These are phyloP conservation scores for Hemiprocne comata DNA, from an alignment of 2,113 vertebrate species.

Conservation along the genomic window DNA sequence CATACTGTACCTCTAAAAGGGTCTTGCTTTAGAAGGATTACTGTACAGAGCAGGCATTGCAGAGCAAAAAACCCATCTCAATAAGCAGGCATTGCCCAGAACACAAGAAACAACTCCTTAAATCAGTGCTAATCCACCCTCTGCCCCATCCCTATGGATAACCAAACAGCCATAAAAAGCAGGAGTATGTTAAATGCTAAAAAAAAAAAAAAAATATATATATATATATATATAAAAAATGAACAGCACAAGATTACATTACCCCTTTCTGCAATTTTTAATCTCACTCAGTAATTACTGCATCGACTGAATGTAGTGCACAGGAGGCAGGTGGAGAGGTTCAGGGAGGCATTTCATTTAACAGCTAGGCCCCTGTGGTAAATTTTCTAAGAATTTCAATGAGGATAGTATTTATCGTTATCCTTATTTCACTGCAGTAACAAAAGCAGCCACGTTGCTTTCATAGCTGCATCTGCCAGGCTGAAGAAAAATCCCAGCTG, in stretches of 20 bases:
- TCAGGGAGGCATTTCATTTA: neutral
- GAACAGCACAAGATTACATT: neutral
- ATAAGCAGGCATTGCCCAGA: neutral
- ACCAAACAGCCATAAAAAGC: neutral
- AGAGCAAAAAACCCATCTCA: neutral
- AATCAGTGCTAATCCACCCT: neutral
- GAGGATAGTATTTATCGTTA: neutral
- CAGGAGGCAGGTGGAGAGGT: neutral
- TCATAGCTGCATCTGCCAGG: neutral
- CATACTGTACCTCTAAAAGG: neutral
- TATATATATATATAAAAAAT: neutral
- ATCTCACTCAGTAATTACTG: neutral
- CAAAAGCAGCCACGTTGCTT: neutral
- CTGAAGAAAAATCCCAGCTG: neutral
- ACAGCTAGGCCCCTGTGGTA: neutral
- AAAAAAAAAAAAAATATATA: too few species aligned
- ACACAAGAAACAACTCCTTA: neutral
- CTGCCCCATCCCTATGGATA: neutral
- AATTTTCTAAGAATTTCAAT: neutral
- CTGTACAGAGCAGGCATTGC: neutral
- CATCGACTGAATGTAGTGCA: accelerated
- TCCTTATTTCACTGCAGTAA: neutral
- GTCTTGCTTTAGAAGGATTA: constrained; percentile 5
- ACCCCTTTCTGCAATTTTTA: neutral
- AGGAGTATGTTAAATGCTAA: accelerated